A percentile compares a stretch with the other conserved stretches of the same genome.
Conservation (phyloP, 2,797 vertebrate species). For the Pangasius sanitwongsei region DNA sequence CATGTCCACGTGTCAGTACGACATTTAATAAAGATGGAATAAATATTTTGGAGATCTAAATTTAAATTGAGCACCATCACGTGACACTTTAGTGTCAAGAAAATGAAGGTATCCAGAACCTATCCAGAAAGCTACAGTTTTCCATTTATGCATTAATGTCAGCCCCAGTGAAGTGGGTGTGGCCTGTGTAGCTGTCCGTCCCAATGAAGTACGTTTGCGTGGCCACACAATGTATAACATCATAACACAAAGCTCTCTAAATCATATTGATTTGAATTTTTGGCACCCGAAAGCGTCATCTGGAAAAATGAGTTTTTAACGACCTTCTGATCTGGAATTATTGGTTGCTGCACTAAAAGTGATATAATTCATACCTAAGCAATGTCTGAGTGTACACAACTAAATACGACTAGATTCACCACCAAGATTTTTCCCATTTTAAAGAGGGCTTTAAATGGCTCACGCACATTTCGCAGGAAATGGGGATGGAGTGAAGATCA, state of each 20-base stretch:
- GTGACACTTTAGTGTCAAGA: background rate
- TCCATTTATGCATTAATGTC: background rate
- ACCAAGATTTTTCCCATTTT: background rate
- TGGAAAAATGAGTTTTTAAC: background rate
- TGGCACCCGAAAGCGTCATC: background rate
- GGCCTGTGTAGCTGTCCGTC: background rate
- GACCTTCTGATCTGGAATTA: background rate
- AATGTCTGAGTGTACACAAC: background rate
- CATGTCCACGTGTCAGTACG: background rate
- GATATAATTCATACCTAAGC: background rate
- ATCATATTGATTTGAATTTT: background rate
- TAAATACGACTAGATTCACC: background rate
- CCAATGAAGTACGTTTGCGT: background rate
- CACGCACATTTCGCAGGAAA: constrained; percentile 42
- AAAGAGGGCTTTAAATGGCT: constrained; percentile 28
- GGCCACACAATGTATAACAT: background rate
- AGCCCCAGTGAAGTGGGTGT: background rate
- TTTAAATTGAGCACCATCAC: background rate
- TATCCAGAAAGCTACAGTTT: background rate
- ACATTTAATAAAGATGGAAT: constrained; percentile 20
- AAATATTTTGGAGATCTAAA: constrained; percentile 24
- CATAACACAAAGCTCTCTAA: background rate
- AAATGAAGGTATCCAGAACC: background rate
- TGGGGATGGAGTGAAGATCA: constrained; percentile 41
- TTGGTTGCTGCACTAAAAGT: background rate